These are phyloP conservation scores for Mus spretus DNA, from an alignment of 2,797 vertebrate species.

Conservation along the genomic window DNA sequence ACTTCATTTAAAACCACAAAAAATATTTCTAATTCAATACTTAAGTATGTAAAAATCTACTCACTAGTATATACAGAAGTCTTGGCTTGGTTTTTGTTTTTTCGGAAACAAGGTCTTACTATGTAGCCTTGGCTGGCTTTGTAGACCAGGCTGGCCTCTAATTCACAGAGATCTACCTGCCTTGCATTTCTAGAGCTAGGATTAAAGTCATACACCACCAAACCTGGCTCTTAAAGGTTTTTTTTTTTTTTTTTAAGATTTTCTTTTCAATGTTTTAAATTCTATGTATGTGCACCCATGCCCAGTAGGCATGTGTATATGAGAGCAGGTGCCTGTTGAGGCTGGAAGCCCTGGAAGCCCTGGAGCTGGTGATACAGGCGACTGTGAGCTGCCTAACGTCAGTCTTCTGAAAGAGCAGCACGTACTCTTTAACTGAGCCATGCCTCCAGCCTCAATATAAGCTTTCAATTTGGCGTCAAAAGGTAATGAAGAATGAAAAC, in stretches of 20 bases:
- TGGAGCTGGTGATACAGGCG: background rate
- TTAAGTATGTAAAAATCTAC: background rate
- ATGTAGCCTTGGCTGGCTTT: background rate
- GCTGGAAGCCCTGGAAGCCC: background rate
- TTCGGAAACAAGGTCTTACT: background rate
- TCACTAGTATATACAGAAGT: background rate
- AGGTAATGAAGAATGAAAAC: background rate
- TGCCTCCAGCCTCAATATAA: background rate
- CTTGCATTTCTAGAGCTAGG: background rate
- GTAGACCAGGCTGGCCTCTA: background rate
- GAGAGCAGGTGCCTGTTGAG: background rate
- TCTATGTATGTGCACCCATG: background rate
- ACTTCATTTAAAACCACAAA: slow-evolving; percentile 15
- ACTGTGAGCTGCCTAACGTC: background rate
- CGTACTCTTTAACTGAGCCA: background rate
- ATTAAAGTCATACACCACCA: background rate
- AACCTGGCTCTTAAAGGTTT: background rate
- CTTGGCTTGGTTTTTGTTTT: background rate
- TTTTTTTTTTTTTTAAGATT: background rate
- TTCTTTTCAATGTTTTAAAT: background rate
- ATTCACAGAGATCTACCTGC: background rate
- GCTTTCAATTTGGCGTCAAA: background rate
- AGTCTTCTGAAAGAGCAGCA: background rate
- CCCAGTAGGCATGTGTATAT: no score
- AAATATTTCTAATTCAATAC: background rate